Evolutionary conservation across 2,113 vertebrate species (phyloP).

Genomic region (Todiramphus saurophagus): DNA sequence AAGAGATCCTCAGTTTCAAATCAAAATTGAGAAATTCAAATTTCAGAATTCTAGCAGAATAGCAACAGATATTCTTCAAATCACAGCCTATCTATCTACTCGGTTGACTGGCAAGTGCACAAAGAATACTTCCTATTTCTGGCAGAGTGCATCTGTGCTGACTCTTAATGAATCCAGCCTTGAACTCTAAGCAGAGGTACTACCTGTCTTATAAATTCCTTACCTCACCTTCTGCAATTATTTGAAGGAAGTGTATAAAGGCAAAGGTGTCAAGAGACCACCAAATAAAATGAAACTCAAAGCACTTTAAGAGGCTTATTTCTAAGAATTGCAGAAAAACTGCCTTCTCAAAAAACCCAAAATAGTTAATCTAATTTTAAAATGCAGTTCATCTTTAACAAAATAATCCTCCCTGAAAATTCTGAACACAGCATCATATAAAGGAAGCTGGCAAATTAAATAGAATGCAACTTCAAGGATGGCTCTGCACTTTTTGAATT

Average conservation of each 20-base stretch:
- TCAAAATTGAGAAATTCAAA: too few relatives aligned
- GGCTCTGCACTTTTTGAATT: neutral
- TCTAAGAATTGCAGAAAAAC: neutral
- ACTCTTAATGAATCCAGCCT: neutral
- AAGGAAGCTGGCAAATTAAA: neutral
- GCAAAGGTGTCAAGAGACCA: neutral
- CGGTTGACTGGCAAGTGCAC: neutral
- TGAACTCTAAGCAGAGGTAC: neutral
- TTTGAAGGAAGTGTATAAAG: neutral
- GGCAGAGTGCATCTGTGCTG: neutral
- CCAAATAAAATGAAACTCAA: neutral
- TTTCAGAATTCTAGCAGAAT: neutral
- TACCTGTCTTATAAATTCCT: neutral
- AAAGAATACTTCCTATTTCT: neutral
- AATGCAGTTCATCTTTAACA: neutral
- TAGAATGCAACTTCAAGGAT: neutral
- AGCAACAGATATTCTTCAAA: neutral
- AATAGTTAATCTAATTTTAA: neutral
- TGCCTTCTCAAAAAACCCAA: neutral
- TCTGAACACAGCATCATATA: neutral
- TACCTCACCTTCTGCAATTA: neutral
- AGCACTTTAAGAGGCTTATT: neutral
- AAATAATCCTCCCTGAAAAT: slow-evolving; percentile 1
- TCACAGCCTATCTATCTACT: neutral
- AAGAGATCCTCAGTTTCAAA: neutral